phyloP scores from a whole-genome alignment of 1,140 invertebrate species.

The Camponotus vicinus region DNA sequence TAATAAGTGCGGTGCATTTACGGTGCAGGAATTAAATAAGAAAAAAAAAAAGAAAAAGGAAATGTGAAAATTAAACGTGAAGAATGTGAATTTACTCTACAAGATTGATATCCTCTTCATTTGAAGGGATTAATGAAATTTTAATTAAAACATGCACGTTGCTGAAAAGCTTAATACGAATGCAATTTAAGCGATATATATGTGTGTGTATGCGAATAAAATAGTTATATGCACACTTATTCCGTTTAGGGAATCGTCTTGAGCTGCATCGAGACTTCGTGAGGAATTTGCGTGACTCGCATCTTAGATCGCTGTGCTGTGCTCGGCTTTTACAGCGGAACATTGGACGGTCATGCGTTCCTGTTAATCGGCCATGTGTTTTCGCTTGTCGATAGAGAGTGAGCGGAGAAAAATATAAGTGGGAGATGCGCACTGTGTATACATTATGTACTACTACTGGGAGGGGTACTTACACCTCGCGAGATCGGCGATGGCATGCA shows the following conservation, averaged over 20 bases:
- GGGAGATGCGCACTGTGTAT: conserved; percentile 38
- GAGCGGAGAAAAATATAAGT: conserved; percentile 28
- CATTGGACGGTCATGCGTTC: conserved; percentile 63
- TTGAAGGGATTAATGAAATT: not conserved
- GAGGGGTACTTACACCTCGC: conserved; percentile 93
- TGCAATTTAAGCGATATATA: not conserved
- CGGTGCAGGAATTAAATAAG: conserved; percentile 21
- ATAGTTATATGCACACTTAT: not conserved
- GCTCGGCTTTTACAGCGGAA: conserved; percentile 18
- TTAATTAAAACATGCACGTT: conserved; percentile 4
- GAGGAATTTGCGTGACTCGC: conserved; percentile 29
- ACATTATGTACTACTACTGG: conserved; percentile 68
- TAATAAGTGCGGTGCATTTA: conserved; percentile 43
- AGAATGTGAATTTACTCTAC: not conserved
- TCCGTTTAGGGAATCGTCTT: not conserved
- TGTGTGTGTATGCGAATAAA: not conserved
- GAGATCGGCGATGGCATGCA: conserved; percentile 94
- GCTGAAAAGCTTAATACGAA: conserved; percentile 5
- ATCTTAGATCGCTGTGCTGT: conserved; percentile 49
- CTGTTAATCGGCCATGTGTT: conserved; percentile 61
- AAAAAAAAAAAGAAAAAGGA: not conserved
- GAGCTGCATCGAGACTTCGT: not conserved
- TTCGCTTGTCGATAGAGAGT: conserved; percentile 30
- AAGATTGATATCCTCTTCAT: not conserved
- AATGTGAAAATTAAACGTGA: not conserved